Evolutionary conservation across 2,113 vertebrate genomes (phyloP).

Genomic region (Dromas ardeola): DNA sequence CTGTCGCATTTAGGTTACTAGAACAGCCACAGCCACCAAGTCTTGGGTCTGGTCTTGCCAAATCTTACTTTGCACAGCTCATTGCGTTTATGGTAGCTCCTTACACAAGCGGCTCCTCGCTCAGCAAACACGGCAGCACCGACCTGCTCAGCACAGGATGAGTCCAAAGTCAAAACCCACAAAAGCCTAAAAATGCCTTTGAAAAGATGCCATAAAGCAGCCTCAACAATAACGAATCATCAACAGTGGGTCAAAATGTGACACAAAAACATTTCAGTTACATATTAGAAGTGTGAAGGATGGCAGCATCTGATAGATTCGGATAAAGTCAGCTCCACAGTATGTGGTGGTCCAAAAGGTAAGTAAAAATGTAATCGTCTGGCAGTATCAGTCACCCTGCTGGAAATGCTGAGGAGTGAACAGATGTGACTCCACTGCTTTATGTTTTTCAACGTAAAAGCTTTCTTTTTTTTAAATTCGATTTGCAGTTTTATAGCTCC

Average conservation of each 20-base stretch:
- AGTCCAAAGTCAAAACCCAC: background rate
- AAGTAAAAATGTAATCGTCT: background rate
- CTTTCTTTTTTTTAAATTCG: background rate
- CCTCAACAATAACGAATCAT: background rate
- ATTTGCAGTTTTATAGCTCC: background rate
- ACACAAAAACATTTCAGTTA: background rate
- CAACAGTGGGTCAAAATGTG: background rate
- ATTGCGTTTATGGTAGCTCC: background rate
- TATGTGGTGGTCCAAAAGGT: background rate
- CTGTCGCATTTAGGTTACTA: background rate
- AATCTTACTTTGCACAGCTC: background rate
- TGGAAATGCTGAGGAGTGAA: background rate
- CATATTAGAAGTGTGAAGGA: background rate
- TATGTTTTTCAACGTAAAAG: background rate
- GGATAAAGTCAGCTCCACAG: background rate
- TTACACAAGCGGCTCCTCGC: background rate
- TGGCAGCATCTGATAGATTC: background rate
- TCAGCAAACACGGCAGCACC: background rate
- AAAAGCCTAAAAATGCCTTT: background rate
- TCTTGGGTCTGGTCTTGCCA: background rate
- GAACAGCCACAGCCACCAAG: background rate
- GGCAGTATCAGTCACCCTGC: background rate
- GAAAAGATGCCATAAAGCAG: background rate
- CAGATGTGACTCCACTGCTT: accelerated
- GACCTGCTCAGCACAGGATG: background rate